Evolutionary conservation across 2,113 vertebrate genomes (phyloP).

Genomic region (Protobothrops flavoviridis): DNA sequence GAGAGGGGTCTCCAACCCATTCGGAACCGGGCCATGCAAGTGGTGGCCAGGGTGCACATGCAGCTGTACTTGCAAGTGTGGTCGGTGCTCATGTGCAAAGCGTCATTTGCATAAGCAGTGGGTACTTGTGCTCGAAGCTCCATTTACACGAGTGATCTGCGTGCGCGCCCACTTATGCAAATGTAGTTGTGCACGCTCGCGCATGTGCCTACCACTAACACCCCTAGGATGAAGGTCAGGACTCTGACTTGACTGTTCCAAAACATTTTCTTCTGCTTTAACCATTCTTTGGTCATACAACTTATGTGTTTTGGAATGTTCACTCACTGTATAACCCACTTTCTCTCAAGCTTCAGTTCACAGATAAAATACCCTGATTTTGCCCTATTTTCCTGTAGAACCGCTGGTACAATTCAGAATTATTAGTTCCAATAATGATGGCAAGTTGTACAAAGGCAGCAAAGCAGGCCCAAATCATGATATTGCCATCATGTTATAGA

Average conservation of each 20-base stretch:
- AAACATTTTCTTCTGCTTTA: neutral
- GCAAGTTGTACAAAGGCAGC: neutral
- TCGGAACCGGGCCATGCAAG: no score
- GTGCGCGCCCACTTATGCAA: neutral
- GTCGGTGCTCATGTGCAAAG: no score
- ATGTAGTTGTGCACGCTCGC: neutral
- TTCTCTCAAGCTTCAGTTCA: neutral
- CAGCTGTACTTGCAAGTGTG: neutral
- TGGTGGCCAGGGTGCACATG: neutral
- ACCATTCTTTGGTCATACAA: neutral
- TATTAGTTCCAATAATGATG: neutral
- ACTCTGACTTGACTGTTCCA: neutral
- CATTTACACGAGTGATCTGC: neutral
- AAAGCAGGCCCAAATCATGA: neutral
- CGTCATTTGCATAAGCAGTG: neutral
- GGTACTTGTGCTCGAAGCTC: neutral
- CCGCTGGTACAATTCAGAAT: neutral
- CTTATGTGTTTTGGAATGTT: neutral
- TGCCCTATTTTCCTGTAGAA: neutral
- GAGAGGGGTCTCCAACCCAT: neutral
- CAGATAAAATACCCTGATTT: neutral
- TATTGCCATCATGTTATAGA: neutral
- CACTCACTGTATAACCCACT: neutral
- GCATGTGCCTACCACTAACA: no score
- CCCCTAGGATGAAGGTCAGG: neutral